Conservation (phyloP, 2,888 invertebrate species). For the Geotrupes spiniger region DNA sequence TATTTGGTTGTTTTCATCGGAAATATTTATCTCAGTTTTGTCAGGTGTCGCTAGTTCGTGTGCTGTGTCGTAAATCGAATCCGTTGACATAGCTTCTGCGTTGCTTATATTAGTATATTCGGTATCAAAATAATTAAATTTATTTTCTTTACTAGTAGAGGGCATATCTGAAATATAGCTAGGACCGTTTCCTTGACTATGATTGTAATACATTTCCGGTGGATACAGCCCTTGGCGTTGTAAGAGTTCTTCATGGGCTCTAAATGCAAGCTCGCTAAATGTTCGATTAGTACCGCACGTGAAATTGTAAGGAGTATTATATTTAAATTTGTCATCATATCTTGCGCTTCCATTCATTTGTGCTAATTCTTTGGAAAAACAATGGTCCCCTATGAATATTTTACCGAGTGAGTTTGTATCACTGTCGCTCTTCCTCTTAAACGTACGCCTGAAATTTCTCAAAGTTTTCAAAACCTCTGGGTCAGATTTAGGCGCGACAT, state of each 20-base stretch:
- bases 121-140: constrained; percentile 11
- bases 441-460: constrained; percentile 53
- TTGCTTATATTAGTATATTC: too few relatives aligned
- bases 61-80: not conserved
- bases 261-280: constrained; percentile 15
- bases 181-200: constrained; percentile 2
- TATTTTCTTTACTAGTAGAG: constrained; percentile 13
- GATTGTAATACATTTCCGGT: constrained; percentile 14
- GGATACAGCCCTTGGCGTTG: constrained; percentile 11
- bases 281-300: constrained; percentile 6
- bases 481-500: constrained; percentile 43
- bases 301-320: too few relatives aligned
- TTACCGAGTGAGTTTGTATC: constrained; percentile 10
- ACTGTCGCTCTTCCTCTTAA: constrained; percentile 36
- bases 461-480: constrained; percentile 55
- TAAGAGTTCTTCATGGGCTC: constrained; percentile 15
- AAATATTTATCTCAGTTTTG: not conserved
- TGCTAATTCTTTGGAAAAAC: too few relatives aligned
- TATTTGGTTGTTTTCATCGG: constrained; percentile 5
- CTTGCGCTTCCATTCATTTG: too few relatives aligned
- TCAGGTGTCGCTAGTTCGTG: constrained; percentile 1
- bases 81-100: too few relatives aligned
- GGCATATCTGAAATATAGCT: constrained; percentile 12
- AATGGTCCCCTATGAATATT: constrained; percentile 4
- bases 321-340: too few relatives aligned